These are phyloP conservation scores for Formica exsecta DNA, from an alignment of 1,140 invertebrate genomes.

Conservation along the genomic window DNA sequence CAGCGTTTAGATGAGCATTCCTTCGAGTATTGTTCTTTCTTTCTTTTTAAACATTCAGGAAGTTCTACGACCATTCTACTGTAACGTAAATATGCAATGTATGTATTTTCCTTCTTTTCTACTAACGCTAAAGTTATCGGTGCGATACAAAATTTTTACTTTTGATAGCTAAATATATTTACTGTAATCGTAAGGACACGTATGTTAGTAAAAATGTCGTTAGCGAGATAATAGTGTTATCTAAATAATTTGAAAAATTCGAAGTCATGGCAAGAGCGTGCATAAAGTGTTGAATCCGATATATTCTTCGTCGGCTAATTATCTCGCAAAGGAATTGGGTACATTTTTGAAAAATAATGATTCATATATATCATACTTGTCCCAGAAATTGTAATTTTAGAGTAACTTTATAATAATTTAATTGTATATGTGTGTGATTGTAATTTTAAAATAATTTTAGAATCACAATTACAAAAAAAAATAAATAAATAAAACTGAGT, in stretches of 20 bases:
- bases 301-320: neutral
- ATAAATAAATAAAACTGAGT: neutral
- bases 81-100: conserved; percentile 5
- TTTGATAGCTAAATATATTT: conserved; percentile 3
- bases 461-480: neutral
- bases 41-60: neutral
- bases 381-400: neutral
- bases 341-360: neutral
- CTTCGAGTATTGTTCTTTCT: neutral
- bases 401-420: neutral
- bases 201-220: conserved; percentile 7
- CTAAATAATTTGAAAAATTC: neutral
- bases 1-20: conserved; percentile 34
- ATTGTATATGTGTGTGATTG: neutral
- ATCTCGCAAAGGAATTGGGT: neutral
- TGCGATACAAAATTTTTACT: neutral
- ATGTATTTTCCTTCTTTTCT: neutral
- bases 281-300: neutral
- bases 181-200: neutral
- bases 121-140: neutral
- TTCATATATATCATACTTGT: neutral
- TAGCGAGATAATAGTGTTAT: conserved; percentile 14
- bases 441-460: neutral
- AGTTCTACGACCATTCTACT: neutral
- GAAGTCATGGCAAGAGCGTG: neutral